These are phyloP conservation scores for Ailuropoda melanoleuca DNA, from an alignment of 2,113 vertebrate species.

Conservation along the genomic window DNA sequence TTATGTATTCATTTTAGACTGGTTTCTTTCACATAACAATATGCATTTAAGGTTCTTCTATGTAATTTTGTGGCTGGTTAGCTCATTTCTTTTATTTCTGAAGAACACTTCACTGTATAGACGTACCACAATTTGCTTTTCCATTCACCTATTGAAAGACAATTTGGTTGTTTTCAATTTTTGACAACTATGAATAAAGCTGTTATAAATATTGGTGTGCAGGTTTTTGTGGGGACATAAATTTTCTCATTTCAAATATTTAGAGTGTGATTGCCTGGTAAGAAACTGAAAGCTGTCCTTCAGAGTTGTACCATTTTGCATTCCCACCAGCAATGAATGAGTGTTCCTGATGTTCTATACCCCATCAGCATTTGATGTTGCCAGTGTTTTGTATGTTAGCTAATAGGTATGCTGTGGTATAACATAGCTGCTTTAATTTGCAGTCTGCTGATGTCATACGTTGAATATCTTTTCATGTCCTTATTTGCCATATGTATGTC, in stretches of 20 bases:
- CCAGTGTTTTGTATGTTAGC: background rate
- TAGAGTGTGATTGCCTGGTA: background rate
- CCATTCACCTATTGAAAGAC: background rate
- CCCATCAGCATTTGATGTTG: background rate
- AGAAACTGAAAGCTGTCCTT: background rate
- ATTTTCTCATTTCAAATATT: background rate
- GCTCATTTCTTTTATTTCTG: background rate
- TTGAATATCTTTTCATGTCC: background rate
- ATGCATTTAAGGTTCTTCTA: background rate
- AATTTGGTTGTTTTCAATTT: background rate
- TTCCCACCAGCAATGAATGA: background rate
- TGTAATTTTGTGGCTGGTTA: background rate
- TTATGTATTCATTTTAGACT: background rate
- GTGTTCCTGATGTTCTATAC: background rate
- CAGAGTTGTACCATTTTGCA: background rate
- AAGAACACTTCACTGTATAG: background rate
- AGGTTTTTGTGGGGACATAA: background rate
- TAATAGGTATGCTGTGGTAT: background rate
- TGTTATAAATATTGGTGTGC: background rate
- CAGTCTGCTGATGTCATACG: background rate
- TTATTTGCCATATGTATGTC: background rate
- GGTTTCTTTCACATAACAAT: background rate
- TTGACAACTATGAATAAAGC: background rate
- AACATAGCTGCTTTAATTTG: background rate
- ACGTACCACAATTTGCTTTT: background rate